Evolutionary conservation across 2,888 invertebrate species (phyloP).

Genomic region (Amphipoea lucens): DNA sequence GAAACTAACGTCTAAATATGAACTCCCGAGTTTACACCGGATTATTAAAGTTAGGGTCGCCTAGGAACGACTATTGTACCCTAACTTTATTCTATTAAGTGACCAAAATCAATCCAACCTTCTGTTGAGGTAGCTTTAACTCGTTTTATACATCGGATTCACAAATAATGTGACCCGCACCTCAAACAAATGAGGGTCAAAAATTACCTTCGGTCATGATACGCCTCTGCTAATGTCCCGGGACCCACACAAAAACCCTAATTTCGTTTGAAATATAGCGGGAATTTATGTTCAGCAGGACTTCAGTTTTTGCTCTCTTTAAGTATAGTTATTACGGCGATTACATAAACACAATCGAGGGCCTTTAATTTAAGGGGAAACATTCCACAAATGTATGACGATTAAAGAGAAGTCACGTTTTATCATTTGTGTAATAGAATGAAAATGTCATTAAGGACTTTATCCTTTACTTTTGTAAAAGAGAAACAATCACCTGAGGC

Average conservation of each 20-base stretch:
- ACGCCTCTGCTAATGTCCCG: constrained; percentile 57
- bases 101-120: constrained; percentile 23
- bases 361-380: constrained; percentile 36
- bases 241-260: constrained; percentile 59
- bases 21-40: no score
- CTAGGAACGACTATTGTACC: neutral
- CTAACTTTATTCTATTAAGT: constrained; percentile 15
- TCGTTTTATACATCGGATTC: constrained; percentile 35
- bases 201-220: constrained; percentile 64
- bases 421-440: constrained; percentile 36
- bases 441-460: constrained; percentile 12
- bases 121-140: constrained; percentile 8
- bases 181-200: constrained; percentile 65
- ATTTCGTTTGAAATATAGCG: constrained; percentile 68
- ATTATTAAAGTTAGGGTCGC: no score
- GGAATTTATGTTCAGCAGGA: constrained; percentile 51
- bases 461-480: constrained; percentile 35
- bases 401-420: constrained; percentile 32
- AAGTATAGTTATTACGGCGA: constrained; percentile 42
- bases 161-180: constrained; percentile 39
- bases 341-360: constrained; percentile 47
- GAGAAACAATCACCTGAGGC: constrained; percentile 30
- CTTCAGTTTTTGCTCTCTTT: constrained; percentile 43
- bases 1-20: neutral
- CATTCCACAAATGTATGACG: constrained; percentile 30